Evolutionary conservation across 2,888 invertebrate genomes (phyloP), one percentile per base, ranked within the genome.

Genomic region (Philhelius pedissequus): DNA sequence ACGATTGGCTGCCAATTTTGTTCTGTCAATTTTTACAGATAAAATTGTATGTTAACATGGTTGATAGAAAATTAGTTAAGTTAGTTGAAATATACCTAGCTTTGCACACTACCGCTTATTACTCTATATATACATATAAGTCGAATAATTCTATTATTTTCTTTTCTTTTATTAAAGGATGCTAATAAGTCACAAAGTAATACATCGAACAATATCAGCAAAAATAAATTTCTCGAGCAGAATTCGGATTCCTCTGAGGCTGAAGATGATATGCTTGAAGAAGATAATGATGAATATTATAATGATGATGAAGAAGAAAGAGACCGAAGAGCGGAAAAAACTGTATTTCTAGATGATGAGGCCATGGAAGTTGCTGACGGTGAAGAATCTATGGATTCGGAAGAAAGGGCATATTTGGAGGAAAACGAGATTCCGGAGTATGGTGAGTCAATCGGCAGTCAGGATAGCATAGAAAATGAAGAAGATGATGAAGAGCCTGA

Each of bases 391-490:
- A 89, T 92, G 90, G 91, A 92, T 86, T 93, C 92, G 11, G 92
- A 92, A 27, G 93, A 93, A 87, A 91, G 89, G 40, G 90, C 89
- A 45, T 93, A 93, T 87, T 92, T 92, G 52, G 87, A 90, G 86
- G 92, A 93, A 70, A 92, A 94, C 88, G 92, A 93, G 89, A 90
- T 94, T 54, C 75, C 90, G 13, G 92, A 92, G 40, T 92, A 91
- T 86, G 94, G 93, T 2, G 93, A 93, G 89, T 93, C 93, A 3
- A 88, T 94, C 77, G 92, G 92, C 56, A 93, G 93, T 54, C 92
- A 93, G 50, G 88, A 88, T 18, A 88, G 87, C 7, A 87, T 90
- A 25, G 92, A 92, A 2, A 89, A 91, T 78, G 92, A 93, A 64
- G 89, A 92, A 0, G 93, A 93, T 81, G 90, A 75, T 11, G 88